Conservation (phyloP, 2,797 vertebrate species). For the Coluber constrictor region DNA sequence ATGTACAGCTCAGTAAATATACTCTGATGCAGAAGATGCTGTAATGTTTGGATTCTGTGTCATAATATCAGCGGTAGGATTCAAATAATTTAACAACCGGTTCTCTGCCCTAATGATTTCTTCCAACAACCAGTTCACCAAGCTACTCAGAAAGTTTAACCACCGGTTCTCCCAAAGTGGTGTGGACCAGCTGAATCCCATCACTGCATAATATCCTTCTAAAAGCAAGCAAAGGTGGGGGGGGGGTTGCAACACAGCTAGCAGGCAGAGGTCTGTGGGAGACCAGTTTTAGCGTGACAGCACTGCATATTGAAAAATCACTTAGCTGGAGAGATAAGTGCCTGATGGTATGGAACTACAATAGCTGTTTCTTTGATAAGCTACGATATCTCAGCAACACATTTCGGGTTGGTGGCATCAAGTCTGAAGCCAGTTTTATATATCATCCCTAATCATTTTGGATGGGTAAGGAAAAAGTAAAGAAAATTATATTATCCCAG, state of each 20-base stretch:
- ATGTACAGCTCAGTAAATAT: neutral
- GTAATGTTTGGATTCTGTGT: neutral
- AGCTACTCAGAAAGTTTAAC: no score
- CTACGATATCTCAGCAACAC: conserved; percentile 22
- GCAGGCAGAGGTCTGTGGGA: neutral
- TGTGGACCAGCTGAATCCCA: no score
- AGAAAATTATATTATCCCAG: conserved; percentile 49
- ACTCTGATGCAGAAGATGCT: no score
- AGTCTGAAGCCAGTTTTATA: conserved; percentile 58
- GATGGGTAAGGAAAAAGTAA: conserved; percentile 34
- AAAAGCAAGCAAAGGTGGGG: conserved; percentile 19
- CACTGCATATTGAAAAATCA: conserved; percentile 32
- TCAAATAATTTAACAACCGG: no score
- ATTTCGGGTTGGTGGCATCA: conserved; percentile 54
- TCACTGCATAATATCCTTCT: neutral
- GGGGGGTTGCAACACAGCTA: neutral
- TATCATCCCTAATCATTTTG: conserved; percentile 58
- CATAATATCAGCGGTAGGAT: neutral
- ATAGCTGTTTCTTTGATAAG: conserved; percentile 48
- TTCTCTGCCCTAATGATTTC: no score
- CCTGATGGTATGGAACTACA: conserved; percentile 57
- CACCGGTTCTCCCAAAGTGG: no score
- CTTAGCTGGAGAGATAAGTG: conserved; percentile 42
- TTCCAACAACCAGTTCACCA: no score
- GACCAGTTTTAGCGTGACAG: conserved; percentile 35